phyloP scores from a whole-genome alignment of 2,113 vertebrate genomes.

The Salminus brasiliensis region DNA sequence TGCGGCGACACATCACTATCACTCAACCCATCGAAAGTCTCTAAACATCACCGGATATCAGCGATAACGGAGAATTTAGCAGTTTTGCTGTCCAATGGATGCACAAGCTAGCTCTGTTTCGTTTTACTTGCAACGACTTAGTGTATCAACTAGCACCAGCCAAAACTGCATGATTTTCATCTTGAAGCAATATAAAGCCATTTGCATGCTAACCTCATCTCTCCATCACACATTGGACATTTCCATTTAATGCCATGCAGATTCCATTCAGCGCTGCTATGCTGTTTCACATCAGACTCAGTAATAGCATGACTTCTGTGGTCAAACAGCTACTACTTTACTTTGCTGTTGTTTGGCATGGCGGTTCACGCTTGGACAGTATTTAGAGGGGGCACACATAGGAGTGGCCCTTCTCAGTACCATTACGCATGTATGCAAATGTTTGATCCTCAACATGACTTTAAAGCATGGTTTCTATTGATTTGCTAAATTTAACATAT shows the following conservation, averaged over 20 bases:
- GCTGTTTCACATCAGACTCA: conserved; percentile 13
- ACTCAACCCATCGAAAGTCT: conserved; percentile 57
- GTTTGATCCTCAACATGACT: too few species aligned
- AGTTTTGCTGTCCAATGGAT: conserved; percentile 14
- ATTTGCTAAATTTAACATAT: too few species aligned
- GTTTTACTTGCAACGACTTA: not conserved
- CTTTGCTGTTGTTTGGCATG: too few species aligned
- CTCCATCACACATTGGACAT: conserved; percentile 12
- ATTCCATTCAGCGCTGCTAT: not conserved
- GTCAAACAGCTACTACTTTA: not conserved
- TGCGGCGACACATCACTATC: conserved; percentile 60
- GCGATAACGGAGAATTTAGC: conserved; percentile 28
- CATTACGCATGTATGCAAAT: not conserved
- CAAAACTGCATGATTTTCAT: conserved; percentile 3
- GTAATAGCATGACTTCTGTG: not conserved
- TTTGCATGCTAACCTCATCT: conserved; percentile 28
- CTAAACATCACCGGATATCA: conserved; percentile 9
- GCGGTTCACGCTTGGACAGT: not conserved
- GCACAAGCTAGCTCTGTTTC: not conserved
- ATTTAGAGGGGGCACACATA: not conserved
- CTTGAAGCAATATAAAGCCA: not conserved
- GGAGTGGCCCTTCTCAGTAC: not conserved
- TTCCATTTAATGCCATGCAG: conserved; percentile 28
- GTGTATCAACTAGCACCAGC: not conserved
- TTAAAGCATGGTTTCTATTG: too few species aligned